Conservation (phyloP, 2,797 vertebrate species). For the Mormyrops boulengeri region DNA sequence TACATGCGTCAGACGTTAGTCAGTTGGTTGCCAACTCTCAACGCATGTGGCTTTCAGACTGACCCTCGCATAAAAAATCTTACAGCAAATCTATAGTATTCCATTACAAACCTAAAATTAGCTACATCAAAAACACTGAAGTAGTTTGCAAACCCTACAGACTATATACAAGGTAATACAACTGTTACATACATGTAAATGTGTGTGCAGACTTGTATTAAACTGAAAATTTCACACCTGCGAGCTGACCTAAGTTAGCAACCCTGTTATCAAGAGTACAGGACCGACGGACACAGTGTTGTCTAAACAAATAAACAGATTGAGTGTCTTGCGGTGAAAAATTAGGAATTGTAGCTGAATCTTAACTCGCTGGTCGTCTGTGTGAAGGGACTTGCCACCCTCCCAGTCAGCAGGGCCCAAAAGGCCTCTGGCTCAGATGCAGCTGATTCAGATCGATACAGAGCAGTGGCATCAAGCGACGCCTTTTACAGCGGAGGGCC, state of each 20-base stretch:
- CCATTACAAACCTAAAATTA: background rate
- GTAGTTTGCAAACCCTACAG: background rate
- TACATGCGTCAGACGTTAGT: background rate
- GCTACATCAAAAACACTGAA: background rate
- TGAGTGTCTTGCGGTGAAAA: background rate
- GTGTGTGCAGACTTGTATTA: background rate
- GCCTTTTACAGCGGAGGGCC: conserved; percentile 15
- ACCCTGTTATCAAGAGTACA: background rate
- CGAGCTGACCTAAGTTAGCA: background rate
- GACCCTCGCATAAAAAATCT: no score
- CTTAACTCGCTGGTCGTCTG: background rate
- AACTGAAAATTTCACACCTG: background rate
- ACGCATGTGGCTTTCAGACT: background rate
- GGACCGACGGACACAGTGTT: background rate
- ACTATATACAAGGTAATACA: background rate
- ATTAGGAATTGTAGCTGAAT: background rate
- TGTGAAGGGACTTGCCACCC: background rate
- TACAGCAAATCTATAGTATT: background rate
- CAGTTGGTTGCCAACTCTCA: background rate
- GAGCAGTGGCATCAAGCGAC: conserved; percentile 13
- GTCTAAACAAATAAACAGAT: background rate
- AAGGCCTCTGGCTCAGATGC: conserved; percentile 19
- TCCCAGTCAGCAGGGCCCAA: background rate
- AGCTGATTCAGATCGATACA: conserved; percentile 31
- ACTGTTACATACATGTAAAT: background rate